Evolutionary conservation across 2,888 invertebrate species (phyloP).

Genomic region (Nomada fucata): DNA sequence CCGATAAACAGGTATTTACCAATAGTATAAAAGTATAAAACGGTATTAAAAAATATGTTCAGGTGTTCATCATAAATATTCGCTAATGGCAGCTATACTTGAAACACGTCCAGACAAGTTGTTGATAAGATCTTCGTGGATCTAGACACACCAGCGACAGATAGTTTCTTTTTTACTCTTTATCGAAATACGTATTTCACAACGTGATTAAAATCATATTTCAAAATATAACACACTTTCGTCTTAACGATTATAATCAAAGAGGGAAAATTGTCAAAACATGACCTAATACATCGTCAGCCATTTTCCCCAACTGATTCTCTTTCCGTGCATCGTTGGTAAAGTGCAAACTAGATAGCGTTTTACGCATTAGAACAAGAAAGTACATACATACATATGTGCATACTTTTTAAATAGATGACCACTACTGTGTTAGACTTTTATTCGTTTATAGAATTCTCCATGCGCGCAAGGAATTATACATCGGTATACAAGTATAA

Average conservation of each 20-base stretch:
- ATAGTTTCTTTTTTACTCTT: neutral
- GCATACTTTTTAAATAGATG: no score
- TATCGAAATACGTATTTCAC: conserved; percentile 19
- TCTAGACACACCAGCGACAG: neutral
- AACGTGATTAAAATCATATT: conserved; percentile 32
- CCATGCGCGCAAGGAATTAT: no score
- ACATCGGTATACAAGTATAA: no score
- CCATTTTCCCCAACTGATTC: conserved; percentile 75
- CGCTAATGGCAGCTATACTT: conserved; percentile 66
- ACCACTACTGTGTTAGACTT: no score
- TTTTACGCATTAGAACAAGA: neutral
- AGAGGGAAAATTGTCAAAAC: conserved; percentile 74
- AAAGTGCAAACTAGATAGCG: conserved; percentile 33
- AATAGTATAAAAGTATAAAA: conserved; percentile 18
- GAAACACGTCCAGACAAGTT: conserved; percentile 70
- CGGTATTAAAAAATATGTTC: conserved; percentile 28
- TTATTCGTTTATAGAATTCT: no score
- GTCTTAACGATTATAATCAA: conserved; percentile 38
- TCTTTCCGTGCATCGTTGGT: conserved; percentile 45
- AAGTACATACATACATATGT: neutral
- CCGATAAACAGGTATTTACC: conserved; percentile 28
- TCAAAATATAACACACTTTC: conserved; percentile 30
- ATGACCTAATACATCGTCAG: conserved; percentile 72
- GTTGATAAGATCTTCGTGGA: conserved; percentile 56
- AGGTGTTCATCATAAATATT: conserved; percentile 53